A percentile compares a stretch with the other conserved stretches of the same genome.
Conservation (phyloP, 2,797 vertebrate genomes). For the Anniella stebbinsi region DNA sequence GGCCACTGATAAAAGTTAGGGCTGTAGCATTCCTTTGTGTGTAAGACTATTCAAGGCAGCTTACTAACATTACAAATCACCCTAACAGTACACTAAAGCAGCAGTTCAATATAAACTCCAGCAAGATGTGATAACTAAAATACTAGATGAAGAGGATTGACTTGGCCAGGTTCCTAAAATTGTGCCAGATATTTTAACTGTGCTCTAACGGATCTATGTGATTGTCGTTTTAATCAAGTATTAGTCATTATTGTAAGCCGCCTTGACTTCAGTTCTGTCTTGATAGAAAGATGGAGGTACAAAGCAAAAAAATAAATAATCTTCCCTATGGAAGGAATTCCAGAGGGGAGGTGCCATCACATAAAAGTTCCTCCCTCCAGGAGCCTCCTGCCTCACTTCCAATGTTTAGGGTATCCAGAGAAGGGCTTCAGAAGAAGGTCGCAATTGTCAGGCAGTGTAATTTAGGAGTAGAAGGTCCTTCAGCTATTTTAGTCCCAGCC, state of each 20-base stretch:
- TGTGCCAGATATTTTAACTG: background rate
- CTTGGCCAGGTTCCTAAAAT: background rate
- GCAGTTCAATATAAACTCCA: background rate
- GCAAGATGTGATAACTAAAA: background rate
- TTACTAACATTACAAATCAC: background rate
- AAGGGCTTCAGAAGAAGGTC: background rate
- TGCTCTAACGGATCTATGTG: no score
- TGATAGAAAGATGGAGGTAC: no score
- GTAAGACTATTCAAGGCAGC: background rate
- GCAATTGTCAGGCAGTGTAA: background rate
- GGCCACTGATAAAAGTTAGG: no score
- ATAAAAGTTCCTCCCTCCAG: background rate
- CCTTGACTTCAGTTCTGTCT: no score
- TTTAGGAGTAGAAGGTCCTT: background rate
- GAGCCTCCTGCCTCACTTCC: background rate
- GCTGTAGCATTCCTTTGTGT: background rate
- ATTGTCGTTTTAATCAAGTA: no score
- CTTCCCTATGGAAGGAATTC: background rate
- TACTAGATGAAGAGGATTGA: background rate
- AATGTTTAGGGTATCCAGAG: background rate
- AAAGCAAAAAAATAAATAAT: no score
- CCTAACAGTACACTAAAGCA: background rate
- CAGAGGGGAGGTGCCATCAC: background rate
- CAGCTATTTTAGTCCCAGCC: background rate
- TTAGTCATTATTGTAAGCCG: no score